Percentiles rank a stretch among this genome's conserved stretches.
These are phyloP conservation scores for Quadroppia sp. DNA, from an alignment of 2,888 invertebrate genomes.

Conservation along the genomic window DNA sequence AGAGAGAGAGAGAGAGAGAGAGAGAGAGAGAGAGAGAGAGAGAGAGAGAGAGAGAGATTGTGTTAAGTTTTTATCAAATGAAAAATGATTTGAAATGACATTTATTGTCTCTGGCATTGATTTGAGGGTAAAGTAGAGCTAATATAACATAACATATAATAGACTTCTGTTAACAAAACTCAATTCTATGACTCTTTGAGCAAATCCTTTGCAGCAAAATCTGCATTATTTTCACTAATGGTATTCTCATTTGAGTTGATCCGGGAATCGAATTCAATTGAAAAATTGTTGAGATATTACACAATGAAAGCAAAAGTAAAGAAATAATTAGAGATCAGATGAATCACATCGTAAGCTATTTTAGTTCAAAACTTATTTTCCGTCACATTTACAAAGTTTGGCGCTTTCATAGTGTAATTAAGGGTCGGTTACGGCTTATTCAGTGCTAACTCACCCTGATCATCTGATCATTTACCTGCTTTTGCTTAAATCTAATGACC, in stretches of 20 bases:
- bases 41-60: constrained; percentile 19
- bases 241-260: constrained; percentile 12
- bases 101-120: constrained; percentile 4
- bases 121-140: constrained; percentile 3
- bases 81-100: constrained; percentile 23
- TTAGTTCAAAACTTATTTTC: neutral
- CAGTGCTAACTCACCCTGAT: constrained; percentile 6
- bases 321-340: neutral
- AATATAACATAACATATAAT: constrained; percentile 21
- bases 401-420: constrained; percentile 22
- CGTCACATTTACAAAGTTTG: constrained; percentile 6
- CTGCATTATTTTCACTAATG: constrained; percentile 23
- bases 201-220: constrained; percentile 1
- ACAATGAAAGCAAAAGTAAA: neutral
- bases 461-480: constrained; percentile 13
- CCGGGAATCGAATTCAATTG: constrained; percentile 32
- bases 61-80: neutral
- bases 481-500: constrained; percentile 3
- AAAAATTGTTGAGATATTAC: neutral
- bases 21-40: constrained; percentile 21
- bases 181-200: neutral
- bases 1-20: constrained; percentile 1
- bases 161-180: neutral
- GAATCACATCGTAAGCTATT: constrained; percentile 9
- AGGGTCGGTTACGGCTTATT: constrained; percentile 28